phyloP scores from a whole-genome alignment of 1,140 invertebrate genomes.

The Galleria mellonella region DNA sequence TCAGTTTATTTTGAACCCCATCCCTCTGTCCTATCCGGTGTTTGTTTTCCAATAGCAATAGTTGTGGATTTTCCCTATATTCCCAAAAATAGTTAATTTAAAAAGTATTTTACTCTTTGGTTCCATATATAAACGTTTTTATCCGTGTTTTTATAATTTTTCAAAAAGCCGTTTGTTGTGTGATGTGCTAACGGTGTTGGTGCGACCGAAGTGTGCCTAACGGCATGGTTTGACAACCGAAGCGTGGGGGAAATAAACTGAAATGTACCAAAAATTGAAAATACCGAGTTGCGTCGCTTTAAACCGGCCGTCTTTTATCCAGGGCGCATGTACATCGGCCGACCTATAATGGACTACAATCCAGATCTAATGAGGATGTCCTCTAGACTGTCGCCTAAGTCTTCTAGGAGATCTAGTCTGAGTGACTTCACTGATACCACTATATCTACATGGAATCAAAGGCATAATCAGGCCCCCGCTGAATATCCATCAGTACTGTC shows the following conservation, averaged over 20 bases:
- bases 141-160: constrained; percentile 11
- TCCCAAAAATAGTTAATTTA: constrained; percentile 12
- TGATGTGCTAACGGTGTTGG: constrained; percentile 55
- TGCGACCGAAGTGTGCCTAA: constrained; percentile 17
- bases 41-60: constrained; percentile 41
- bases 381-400: constrained; percentile 51
- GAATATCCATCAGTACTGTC: constrained; percentile 63
- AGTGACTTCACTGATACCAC: constrained; percentile 68
- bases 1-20: constrained; percentile 67
- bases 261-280: constrained; percentile 51
- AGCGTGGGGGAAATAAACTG: constrained; percentile 60
- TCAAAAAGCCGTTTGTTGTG: constrained; percentile 19
- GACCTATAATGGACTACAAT: constrained; percentile 65
- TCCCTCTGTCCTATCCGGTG: constrained; percentile 41
- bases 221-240: constrained; percentile 24
- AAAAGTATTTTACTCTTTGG: not conserved
- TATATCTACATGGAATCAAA: constrained; percentile 63
- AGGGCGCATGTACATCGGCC: constrained; percentile 55
- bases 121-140: constrained; percentile 11
- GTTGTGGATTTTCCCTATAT: constrained; percentile 35
- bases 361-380: constrained; percentile 40
- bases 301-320: constrained; percentile 31
- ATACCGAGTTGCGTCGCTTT: constrained; percentile 18
- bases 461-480: constrained; percentile 23
- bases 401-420: constrained; percentile 60